Evolutionary conservation across 2,113 vertebrate species (phyloP).

Genomic region (human): GRCh38 chr9:21497501-21498000

Average conservation of each 20-base stretch:
- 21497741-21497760: neutral
- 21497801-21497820: neutral
- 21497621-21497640: neutral
- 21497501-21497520: constrained; percentile 27
- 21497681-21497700: constrained; percentile 4
- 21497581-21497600: neutral
- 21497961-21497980: neutral
- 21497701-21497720: constrained; percentile 30
- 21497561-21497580: neutral
- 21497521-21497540: neutral
- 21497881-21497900: neutral
- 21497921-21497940: neutral
- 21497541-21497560: neutral
- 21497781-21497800: neutral
- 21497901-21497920: neutral
- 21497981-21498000: neutral
- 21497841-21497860: neutral
- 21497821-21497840: neutral
- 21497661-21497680: constrained; percentile 11
- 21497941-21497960: neutral
- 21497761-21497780: neutral
- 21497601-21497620: neutral
- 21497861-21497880: neutral
- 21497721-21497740: neutral
- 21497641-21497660: neutral